A percentile compares a stretch with the other conserved stretches of the same genome.
phyloP scores from a whole-genome alignment of 1,140 invertebrate species.

The Bicyclus anynana region DNA sequence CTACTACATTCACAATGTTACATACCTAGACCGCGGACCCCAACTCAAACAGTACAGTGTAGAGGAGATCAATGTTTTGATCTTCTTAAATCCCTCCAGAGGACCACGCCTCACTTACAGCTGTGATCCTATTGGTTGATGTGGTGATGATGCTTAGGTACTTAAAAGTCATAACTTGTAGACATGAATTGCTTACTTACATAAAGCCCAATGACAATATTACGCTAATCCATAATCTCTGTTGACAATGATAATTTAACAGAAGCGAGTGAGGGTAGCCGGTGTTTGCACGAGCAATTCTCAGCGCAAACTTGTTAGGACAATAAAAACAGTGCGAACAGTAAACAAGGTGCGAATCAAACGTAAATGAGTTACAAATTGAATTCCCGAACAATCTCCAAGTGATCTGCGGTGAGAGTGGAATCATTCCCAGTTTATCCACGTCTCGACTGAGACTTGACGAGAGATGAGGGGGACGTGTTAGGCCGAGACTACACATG shows the following conservation, averaged over 20 bases:
- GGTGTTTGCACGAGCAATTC: constrained; percentile 1
- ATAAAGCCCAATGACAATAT: too few species aligned
- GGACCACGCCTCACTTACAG: too few species aligned
- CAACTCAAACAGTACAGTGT: too few species aligned
- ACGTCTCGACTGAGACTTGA: constrained; percentile 18
- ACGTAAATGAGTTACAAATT: constrained; percentile 31
- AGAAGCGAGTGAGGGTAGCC: not conserved
- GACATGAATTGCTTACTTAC: too few species aligned
- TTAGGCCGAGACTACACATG: too few species aligned
- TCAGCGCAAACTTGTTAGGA: constrained; percentile 8
- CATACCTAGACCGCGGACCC: too few species aligned
- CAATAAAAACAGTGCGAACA: constrained; percentile 22
- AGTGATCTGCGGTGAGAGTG: constrained; percentile 18
- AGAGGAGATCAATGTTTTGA: too few species aligned
- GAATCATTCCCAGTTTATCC: constrained; percentile 18
- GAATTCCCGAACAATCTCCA: constrained; percentile 27
- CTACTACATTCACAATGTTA: too few species aligned
- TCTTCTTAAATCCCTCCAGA: too few species aligned
- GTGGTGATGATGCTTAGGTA: too few species aligned
- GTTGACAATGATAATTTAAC: constrained; percentile 23
- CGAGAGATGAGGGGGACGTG: not conserved
- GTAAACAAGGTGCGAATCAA: constrained; percentile 28
- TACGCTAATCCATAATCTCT: not conserved
- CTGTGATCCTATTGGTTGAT: too few species aligned
- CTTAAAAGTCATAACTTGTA: too few species aligned